Conservation (phyloP, 2,888 invertebrate species). For the Lissonota sp. region DNA sequence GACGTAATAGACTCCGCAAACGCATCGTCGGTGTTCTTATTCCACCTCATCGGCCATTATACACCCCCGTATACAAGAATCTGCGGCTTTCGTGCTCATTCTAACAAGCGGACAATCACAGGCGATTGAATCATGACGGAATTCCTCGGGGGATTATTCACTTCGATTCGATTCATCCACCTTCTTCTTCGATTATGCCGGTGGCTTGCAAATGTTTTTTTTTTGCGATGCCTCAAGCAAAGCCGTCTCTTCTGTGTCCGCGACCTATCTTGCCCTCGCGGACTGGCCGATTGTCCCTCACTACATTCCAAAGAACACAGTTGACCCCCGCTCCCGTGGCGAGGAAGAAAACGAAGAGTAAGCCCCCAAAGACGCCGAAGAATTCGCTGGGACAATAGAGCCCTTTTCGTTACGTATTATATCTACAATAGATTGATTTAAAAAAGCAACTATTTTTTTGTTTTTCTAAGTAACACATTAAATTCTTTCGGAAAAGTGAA, state of each 20-base stretch:
- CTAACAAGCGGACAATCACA: neutral
- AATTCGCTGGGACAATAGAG: slow-evolving; percentile 62
- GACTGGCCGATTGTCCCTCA: slow-evolving; percentile 72
- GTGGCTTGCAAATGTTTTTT: slow-evolving; percentile 47
- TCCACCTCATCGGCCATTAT: neutral
- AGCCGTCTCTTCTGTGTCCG: slow-evolving; percentile 40
- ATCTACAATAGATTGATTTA: no score
- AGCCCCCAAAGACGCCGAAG: slow-evolving; percentile 63
- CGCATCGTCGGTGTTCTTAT: slow-evolving; percentile 44
- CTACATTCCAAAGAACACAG: slow-evolving; percentile 78
- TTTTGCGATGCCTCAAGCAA: slow-evolving; percentile 68
- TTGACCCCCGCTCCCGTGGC: slow-evolving; percentile 43
- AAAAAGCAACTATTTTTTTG: no score
- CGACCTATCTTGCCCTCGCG: slow-evolving; percentile 65
- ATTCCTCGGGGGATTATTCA: slow-evolving; percentile 57
- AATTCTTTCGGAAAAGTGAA: no score
- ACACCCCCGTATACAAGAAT: neutral
- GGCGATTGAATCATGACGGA: slow-evolving; percentile 28
- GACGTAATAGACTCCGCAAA: slow-evolving; percentile 62
- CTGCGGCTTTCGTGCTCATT: slow-evolving; percentile 5
- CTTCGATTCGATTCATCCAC: slow-evolving; percentile 64
- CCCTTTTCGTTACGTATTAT: slow-evolving; percentile 23
- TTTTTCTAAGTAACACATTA: no score
- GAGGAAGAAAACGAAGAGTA: slow-evolving; percentile 39
- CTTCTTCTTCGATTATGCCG: slow-evolving; percentile 64